These are phyloP conservation scores for Sisor rabdophorus DNA, from an alignment of 2,113 vertebrate species.

Conservation along the genomic window DNA sequence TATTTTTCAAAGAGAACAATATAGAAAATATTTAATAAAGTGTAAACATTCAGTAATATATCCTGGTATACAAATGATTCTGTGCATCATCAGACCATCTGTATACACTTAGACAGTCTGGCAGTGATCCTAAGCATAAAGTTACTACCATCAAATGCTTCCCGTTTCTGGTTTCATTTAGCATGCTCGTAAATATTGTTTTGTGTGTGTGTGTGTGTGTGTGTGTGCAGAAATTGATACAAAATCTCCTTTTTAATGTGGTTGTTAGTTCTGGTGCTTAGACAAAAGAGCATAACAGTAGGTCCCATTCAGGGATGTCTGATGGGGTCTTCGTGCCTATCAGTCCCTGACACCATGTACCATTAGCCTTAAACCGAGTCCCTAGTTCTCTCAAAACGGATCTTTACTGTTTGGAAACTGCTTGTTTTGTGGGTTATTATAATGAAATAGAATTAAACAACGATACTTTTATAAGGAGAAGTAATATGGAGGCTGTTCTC, in stretches of 20 bases:
- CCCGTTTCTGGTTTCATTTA: background rate
- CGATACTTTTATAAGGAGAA: conserved; percentile 50
- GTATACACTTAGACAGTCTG: background rate
- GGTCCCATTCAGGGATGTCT: conserved; percentile 64
- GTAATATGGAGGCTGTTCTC: conserved; percentile 53
- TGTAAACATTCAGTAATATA: background rate
- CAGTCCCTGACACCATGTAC: conserved; percentile 56
- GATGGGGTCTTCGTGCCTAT: conserved; percentile 53
- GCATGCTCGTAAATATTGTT: background rate
- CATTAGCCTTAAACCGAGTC: conserved; percentile 48
- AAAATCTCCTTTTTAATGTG: conserved; percentile 38
- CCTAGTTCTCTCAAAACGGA: conserved; percentile 28
- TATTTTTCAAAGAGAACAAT: background rate
- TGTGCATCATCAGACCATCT: background rate
- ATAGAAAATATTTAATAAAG: background rate
- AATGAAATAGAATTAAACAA: conserved; percentile 65
- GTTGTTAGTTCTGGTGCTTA: conserved; percentile 53
- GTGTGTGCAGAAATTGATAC: conserved; percentile 33
- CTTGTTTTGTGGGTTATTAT: conserved; percentile 58
- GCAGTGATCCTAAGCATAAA: background rate
- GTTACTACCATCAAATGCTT: conserved; percentile 7
- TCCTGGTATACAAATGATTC: background rate
- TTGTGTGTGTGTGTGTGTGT: conserved; percentile 19
- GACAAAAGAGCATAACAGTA: conserved; percentile 60
- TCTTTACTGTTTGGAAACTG: conserved; percentile 53